Evolutionary conservation across 30 jellyfish, hydroid and myxozoan species (phyloP).

Genomic region (Nemopilema nomurai): DNA sequence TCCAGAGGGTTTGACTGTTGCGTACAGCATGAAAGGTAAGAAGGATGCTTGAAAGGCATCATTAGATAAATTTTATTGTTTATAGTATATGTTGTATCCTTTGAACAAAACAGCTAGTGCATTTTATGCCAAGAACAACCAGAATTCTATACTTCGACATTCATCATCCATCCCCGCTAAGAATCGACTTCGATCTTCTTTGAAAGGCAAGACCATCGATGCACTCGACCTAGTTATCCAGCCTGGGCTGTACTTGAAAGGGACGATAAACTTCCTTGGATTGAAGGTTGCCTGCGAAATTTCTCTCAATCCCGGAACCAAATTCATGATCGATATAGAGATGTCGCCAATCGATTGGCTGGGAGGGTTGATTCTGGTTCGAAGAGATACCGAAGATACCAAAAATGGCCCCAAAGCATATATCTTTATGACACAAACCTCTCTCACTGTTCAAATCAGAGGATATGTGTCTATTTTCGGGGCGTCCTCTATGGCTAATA

Average conservation of each 20-base stretch:
- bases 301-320: slow-evolving; percentile 13
- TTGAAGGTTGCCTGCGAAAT: slow-evolving; percentile 37
- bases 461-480: slow-evolving; percentile 74
- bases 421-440: slow-evolving; percentile 14
- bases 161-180: too few species aligned
- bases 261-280: slow-evolving; percentile 66
- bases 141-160: too few species aligned
- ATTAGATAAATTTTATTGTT: too few species aligned
- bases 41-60: too few species aligned
- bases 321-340: slow-evolving; percentile 50
- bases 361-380: slow-evolving; percentile 51
- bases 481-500: slow-evolving; percentile 23
- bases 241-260: slow-evolving; percentile 72
- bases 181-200: not conserved
- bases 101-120: too few species aligned
- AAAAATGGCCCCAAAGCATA: slow-evolving; percentile 65
- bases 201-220: slow-evolving; percentile 50
- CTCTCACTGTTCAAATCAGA: slow-evolving; percentile 59
- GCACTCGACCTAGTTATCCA: slow-evolving; percentile 49
- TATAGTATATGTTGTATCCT: too few species aligned
- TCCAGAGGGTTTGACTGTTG: slow-evolving; percentile 54
- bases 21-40: slow-evolving; percentile 47
- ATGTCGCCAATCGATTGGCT: slow-evolving; percentile 73
- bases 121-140: too few species aligned
- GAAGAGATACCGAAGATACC: slow-evolving; percentile 34